A percentile compares a stretch with the other conserved stretches of the same genome.
These are phyloP conservation scores for Palythoa grandiflora DNA, from an alignment of 92 coral and sea anemone genomes.

Conservation along the genomic window DNA sequence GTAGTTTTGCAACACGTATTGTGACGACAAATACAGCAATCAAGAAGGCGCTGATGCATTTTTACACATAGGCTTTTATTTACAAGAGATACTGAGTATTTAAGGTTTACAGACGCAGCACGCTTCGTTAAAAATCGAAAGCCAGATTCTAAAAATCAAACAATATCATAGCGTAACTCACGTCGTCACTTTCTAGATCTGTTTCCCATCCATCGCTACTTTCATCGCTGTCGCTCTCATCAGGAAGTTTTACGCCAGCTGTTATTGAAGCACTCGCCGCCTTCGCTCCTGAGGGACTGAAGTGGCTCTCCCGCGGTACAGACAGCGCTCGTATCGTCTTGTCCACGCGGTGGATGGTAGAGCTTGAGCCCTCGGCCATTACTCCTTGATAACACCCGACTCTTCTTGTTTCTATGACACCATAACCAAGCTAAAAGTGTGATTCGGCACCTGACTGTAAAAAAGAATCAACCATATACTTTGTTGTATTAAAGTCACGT, in stretches of 20 bases:
- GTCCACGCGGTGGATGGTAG: slow-evolving; percentile 76
- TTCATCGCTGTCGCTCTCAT: slow-evolving; percentile 58
- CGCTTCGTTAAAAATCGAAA: too few relatives aligned
- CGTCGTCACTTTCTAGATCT: too few relatives aligned
- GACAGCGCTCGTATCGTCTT: slow-evolving; percentile 76
- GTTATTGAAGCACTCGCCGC: slow-evolving; percentile 48
- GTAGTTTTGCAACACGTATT: too few relatives aligned
- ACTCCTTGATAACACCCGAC: background rate
- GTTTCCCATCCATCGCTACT: slow-evolving; percentile 91
- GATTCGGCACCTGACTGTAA: background rate
- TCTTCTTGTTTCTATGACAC: background rate
- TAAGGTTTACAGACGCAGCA: too few relatives aligned
- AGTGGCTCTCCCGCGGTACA: slow-evolving; percentile 30
- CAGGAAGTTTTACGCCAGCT: slow-evolving; percentile 38
- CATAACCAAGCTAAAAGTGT: background rate
- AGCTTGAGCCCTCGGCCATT: slow-evolving; percentile 45
- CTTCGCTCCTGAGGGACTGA: background rate
- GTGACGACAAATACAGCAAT: too few relatives aligned
- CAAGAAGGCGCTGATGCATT: too few relatives aligned
- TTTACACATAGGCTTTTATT: too few relatives aligned
- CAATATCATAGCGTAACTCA: too few relatives aligned
- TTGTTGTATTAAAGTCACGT: background rate
- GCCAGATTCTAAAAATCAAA: too few relatives aligned
- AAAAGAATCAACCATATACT: background rate
- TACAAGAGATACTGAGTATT: too few relatives aligned